Conservation (phyloP, 2,113 vertebrate genomes). For the Alligator mississippiensis region DNA sequence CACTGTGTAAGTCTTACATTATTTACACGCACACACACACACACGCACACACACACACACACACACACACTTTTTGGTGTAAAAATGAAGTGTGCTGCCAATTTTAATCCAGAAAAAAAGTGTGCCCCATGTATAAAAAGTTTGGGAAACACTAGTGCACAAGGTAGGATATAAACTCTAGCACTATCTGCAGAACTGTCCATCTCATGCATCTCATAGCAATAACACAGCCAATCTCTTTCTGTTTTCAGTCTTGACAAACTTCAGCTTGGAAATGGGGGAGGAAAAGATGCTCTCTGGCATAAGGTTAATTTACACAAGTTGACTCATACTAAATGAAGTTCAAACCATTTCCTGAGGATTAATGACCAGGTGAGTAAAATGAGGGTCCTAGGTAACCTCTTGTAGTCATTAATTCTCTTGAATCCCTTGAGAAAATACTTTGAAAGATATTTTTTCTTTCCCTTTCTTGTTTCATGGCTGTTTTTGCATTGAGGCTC, state of each 20-base stretch:
- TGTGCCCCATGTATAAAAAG: no score
- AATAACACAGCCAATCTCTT: not conserved
- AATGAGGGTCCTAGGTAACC: not conserved
- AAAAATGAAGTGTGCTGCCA: no score
- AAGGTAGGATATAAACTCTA: fast-evolving
- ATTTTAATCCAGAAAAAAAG: no score
- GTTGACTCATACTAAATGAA: not conserved
- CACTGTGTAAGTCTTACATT: no score
- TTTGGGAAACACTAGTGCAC: no score
- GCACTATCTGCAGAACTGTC: not conserved
- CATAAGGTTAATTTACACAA: not conserved
- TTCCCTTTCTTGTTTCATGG: not conserved
- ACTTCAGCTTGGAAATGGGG: not conserved
- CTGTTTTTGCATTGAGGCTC: not conserved
- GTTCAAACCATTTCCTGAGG: not conserved
- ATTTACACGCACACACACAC: no score
- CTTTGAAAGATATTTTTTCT: fast-evolving
- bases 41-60: no score
- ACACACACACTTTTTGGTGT: no score
- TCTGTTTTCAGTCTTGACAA: not conserved
- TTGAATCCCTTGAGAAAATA: not conserved
- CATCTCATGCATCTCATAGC: not conserved
- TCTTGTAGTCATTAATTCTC: not conserved
- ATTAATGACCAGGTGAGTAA: not conserved
- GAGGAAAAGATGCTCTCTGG: not conserved